Evolutionary conservation across 1,140 invertebrate genomes (phyloP), one percentile per base, ranked within the genome.

Genomic region (Ctenoplectra terminalis): DNA sequence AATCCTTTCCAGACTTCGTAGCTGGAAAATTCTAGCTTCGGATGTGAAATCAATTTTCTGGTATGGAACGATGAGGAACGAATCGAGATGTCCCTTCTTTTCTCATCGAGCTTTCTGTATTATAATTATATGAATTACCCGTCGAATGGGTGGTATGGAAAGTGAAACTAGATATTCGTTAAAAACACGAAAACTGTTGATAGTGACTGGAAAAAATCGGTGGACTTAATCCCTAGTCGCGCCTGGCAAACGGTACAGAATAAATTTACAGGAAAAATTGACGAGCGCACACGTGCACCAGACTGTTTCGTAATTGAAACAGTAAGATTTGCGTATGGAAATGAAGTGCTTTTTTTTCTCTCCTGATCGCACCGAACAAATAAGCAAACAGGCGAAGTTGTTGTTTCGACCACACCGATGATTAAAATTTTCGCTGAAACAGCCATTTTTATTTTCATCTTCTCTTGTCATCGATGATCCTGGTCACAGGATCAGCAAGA

Each of bases 351-450:
- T 20, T 54, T n/a, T 17, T 37, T 31, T 20, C 20, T 1, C 29
- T 9, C 11, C 17, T 34, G 63, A 29, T 31, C 11, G 9, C 40
- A 8, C 26, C 1, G 29, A 6, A 34, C 48, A 61, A 74, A 74
- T 48, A 46, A 74, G 58, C 72, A 61, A 74, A 61, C 54, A 26
- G 56, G 26, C 15, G 15, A 29, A 58, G 15, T 15, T 29, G 40
- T 46, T n/a, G 54, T 8, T 23, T 4, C 37, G 37, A 29, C 17
- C 26, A 11, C 26, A 58, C 26, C 29, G 54, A 31, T 20, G 20
- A 20, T 3, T 1, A 34, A 11, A 31, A 60, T 73, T 73, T 34
- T 40, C 40, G 40, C 40, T 9, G 40, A 40, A 40, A n/a, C n/a
- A n/a, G n/a, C n/a, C n/a, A n/a, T n/a, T n/a, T n/a, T n/a, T n/a